phyloP scores from a whole-genome alignment of 1,140 invertebrate genomes.

The Nasonia vitripennis region DNA sequence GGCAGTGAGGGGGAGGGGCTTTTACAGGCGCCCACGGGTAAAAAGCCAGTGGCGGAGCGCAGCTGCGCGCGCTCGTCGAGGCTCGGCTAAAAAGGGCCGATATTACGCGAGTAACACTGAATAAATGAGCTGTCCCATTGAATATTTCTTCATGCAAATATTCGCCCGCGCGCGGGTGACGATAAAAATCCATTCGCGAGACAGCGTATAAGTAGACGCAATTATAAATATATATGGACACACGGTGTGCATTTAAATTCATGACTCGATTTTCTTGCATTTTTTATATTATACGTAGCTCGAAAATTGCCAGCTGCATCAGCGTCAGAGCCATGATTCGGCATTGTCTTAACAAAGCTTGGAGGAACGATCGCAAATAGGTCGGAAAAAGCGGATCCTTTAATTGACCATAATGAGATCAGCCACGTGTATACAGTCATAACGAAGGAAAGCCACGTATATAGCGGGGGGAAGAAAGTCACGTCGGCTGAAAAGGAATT shows the following conservation, averaged over 20 bases:
- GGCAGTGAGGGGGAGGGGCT: background rate
- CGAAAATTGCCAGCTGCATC: no score
- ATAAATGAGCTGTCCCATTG: slow-evolving; percentile 29
- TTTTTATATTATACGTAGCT: background rate
- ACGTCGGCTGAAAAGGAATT: slow-evolving; percentile 23
- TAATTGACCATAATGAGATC: slow-evolving; percentile 35
- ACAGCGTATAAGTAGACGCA: background rate
- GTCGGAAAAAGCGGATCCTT: background rate
- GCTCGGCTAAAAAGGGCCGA: background rate
- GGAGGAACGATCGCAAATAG: background rate
- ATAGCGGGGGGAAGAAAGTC: background rate
- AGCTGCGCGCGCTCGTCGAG: background rate
- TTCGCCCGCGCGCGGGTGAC: background rate
- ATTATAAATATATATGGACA: background rate
- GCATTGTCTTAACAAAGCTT: background rate
- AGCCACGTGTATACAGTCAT: background rate
- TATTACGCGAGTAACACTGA: slow-evolving; percentile 3
- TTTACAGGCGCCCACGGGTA: background rate
- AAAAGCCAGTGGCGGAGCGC: background rate
- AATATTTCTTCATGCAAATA: slow-evolving; percentile 44
- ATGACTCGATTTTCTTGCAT: background rate
- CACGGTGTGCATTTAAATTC: background rate
- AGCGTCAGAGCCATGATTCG: background rate
- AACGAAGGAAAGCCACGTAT: slow-evolving; percentile 6
- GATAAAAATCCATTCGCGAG: background rate